Base-by-base conservation (phyloP, 1,140 invertebrate species). In the Brachionus plicatilis region DNA sequence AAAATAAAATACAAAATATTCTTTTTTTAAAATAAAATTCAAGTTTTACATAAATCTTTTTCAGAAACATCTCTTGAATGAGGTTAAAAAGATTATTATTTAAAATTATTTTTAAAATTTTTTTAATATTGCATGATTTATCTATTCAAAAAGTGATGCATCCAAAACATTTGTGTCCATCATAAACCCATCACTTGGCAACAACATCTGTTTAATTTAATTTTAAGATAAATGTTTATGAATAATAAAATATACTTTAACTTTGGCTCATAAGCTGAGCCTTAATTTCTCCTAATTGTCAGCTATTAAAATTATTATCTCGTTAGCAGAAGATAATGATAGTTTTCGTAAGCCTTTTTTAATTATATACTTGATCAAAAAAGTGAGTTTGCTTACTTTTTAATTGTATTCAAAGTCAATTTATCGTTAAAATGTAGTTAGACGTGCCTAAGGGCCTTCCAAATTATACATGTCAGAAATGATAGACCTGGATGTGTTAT, bases 261-360 rank as follows among this genome's bases (percentile, higher is more conserved):
- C 43, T 27, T 76, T 9, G 1, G 11, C 45, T 50, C 9, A 11
- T 76, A 11, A 29, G 20, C 3, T 33, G n/a, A 45, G 43, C 17
- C 17, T 47, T 47, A 27, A 47, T 47, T 27, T 47, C 45, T 37
- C 24, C 45, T 76, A 76, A 76, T 76, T 76, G 72, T 76, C 72
- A 76, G 72, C 72, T 76, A 76, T 76, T 76, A 76, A 76, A 76
- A 50, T 50, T 76, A 76, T 50, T 76, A 76, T 76, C 72, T 76
- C 68, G 65, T 68, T 68, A 68, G 27, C 12, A 72, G 7, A n/a
- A 41, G 37, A 17, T 41, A 41, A 41, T 56, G 7, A 56, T 56
- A 56, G 53, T 56, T 56, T 56, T 56, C 53, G 7, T 17, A 24
- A 56, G 12, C n/a, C 17, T 56, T 56, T 56, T 56, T 56, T 56